phyloP scores from a whole-genome alignment of 2,888 invertebrate species.

The Timema cristinae region DNA sequence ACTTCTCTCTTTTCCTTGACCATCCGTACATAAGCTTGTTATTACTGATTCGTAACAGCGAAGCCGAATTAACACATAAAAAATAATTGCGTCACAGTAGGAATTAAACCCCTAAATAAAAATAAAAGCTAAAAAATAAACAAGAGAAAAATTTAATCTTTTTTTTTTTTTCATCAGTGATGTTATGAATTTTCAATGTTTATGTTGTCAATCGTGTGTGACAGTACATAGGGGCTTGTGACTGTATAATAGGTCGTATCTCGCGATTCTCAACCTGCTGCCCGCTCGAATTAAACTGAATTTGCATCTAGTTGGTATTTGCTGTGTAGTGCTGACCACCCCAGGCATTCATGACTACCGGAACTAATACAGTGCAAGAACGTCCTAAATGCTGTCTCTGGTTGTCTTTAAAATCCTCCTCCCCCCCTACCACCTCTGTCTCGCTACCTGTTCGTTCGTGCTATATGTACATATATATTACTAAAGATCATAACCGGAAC shows the following conservation, averaged over 20 bases:
- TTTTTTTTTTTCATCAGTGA: background rate
- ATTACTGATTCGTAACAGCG: background rate
- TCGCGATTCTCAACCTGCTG: slow-evolving; percentile 2
- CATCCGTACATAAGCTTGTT: no score
- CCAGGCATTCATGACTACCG: slow-evolving; percentile 5
- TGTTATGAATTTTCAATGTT: slow-evolving; percentile 27
- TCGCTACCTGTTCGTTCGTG: no score
- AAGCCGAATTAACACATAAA: slow-evolving; percentile 15
- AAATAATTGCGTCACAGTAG: slow-evolving; percentile 10
- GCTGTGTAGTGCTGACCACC: slow-evolving; percentile 20
- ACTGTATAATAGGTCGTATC: no score
- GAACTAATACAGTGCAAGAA: no score
- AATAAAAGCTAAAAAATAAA: slow-evolving; percentile 9
- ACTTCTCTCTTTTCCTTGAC: no score
- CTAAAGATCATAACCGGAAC: no score
- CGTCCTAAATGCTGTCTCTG: no score
- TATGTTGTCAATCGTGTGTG: slow-evolving; percentile 27
- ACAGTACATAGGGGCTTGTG: background rate
- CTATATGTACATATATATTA: no score
- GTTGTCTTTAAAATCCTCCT: no score
- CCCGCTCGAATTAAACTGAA: slow-evolving; percentile 26
- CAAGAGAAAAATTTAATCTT: slow-evolving; percentile 20
- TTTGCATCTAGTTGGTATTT: slow-evolving; percentile 27
- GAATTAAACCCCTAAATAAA: background rate
- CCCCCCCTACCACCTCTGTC: no score